Conservation (phyloP, 2,797 vertebrate genomes). For the Choloepus didactylus region DNA sequence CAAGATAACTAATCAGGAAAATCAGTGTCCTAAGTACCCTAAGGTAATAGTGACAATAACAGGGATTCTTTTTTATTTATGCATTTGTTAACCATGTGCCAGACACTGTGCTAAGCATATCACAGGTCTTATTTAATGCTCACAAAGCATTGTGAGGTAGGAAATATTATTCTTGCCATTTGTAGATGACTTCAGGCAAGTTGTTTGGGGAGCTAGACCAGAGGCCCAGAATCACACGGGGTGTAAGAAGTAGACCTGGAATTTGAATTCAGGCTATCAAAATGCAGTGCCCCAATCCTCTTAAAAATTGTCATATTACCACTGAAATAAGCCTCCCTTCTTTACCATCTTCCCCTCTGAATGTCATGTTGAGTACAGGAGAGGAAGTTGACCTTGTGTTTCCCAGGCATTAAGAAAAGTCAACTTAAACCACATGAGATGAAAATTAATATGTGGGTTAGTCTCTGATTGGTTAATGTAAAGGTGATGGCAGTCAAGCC, state of each 20-base stretch:
- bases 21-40: constrained; percentile 1
- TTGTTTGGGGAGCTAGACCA: neutral
- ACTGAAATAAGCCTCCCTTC: neutral
- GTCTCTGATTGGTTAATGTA: neutral
- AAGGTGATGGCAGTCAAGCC: neutral
- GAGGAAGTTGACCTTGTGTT: neutral
- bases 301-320: neutral
- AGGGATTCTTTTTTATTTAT: neutral
- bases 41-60: neutral
- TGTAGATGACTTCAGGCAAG: neutral
- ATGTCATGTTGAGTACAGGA: neutral
- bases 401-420: neutral
- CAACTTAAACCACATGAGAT: neutral
- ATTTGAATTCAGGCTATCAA: neutral
- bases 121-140: neutral
- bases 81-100: neutral
- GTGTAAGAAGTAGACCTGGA: neutral
- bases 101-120: neutral
- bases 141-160: neutral
- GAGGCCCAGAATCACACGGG: neutral
- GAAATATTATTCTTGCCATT: neutral
- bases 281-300: neutral
- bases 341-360: neutral
- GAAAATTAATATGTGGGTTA: neutral
- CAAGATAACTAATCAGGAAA: constrained; percentile 50